These are phyloP conservation scores for Scolanthus callimorphus DNA, from an alignment of 92 coral and sea anemone species.

Conservation along the genomic window DNA sequence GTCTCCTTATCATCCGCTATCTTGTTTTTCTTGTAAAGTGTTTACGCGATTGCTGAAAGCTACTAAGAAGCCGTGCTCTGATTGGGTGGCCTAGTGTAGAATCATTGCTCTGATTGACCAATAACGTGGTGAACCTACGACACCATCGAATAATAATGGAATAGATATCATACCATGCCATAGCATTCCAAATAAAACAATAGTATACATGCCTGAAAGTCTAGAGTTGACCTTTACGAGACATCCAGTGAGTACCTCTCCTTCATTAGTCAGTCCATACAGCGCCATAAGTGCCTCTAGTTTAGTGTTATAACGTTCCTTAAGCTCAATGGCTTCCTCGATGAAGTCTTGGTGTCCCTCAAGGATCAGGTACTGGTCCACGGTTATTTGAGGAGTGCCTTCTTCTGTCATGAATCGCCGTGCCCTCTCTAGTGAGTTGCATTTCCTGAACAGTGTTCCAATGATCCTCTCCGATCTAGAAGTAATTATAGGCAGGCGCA, in stretches of 20 bases:
- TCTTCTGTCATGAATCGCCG: conserved; percentile 65
- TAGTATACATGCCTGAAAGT: conserved; percentile 52
- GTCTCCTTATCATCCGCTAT: too few species aligned
- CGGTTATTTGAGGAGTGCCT: conserved; percentile 12
- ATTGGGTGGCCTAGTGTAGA: too few species aligned
- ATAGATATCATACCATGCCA: too few species aligned
- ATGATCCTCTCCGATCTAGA: conserved; percentile 71
- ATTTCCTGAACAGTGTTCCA: conserved; percentile 89
- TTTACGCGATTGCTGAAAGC: too few species aligned
- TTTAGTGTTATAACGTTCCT: conserved; percentile 69
- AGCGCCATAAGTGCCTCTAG: conserved; percentile 75
- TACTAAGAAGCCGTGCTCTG: too few species aligned
- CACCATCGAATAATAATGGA: too few species aligned
- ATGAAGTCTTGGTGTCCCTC: conserved; percentile 56
- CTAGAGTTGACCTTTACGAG: conserved; percentile 70
- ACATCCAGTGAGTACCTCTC: conserved; percentile 89
- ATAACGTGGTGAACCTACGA: too few species aligned
- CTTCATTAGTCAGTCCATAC: conserved; percentile 83
- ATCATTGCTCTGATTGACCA: too few species aligned
- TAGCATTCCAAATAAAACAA: too few species aligned
- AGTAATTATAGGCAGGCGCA: too few species aligned
- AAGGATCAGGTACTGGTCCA: conserved; percentile 70
- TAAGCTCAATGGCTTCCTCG: conserved; percentile 54
- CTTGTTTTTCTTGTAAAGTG: too few species aligned
- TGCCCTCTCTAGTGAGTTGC: conserved; percentile 74